These are phyloP conservation scores for Epirrita christyi DNA, from an alignment of 2,888 invertebrate genomes.

Conservation along the genomic window DNA sequence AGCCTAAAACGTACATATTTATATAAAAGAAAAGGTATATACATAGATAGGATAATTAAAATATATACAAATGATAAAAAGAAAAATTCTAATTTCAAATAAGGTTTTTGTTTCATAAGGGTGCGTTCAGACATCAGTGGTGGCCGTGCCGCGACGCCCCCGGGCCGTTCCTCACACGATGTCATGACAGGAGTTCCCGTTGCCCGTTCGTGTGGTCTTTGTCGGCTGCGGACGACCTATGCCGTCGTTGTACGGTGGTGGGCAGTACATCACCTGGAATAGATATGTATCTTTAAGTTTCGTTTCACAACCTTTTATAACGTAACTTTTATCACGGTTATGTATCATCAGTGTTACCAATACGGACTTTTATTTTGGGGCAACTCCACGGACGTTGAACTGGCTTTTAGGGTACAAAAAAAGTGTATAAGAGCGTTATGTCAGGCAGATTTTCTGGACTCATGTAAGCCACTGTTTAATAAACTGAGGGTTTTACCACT, in stretches of 20 bases:
- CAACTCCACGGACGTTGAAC: no score
- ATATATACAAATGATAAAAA: constrained; percentile 5
- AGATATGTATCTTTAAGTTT: no score
- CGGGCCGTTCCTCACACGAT: constrained; percentile 77
- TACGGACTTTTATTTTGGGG: no score
- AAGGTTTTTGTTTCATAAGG: constrained; percentile 7
- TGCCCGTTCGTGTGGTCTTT: constrained; percentile 89
- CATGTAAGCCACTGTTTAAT: no score
- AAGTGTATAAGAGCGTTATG: no score
- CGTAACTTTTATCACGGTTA: no score
- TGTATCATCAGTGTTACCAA: no score
- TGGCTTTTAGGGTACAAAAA: no score
- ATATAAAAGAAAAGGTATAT: background rate
- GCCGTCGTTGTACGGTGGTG: constrained; percentile 72
- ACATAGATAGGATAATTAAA: background rate
- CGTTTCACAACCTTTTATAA: no score
- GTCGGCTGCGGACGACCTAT: constrained; percentile 82
- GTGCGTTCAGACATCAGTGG: constrained; percentile 63
- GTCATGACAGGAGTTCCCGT: constrained; percentile 87
- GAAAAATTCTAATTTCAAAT: constrained; percentile 17
- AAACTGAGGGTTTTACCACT: no score
- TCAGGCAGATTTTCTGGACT: no score
- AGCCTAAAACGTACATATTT: background rate
- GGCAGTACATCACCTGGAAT: constrained; percentile 85
- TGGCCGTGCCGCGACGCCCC: constrained; percentile 60